Base-by-base conservation (phyloP, 2,888 invertebrate genomes). In the Allolobophora icterica region DNA sequence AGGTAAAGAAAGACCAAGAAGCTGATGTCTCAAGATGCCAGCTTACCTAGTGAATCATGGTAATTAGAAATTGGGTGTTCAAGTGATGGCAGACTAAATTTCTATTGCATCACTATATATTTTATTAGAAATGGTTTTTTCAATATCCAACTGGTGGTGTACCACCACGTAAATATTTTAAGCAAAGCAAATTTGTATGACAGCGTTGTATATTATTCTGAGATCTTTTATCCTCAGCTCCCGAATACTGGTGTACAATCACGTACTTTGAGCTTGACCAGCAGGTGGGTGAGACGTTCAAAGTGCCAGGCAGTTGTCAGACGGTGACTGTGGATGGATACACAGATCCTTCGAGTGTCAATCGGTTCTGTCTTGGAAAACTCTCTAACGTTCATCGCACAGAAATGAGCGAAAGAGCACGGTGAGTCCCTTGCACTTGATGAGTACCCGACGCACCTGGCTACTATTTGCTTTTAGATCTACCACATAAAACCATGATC, bases 181-280 rank as follows among this genome's bases (percentile, higher is more conserved):
- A n/a, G n/a, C n/a, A n/a, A n/a, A n/a, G n/a, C n/a, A n/a, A n/a
- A n/a, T n/a, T n/a, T n/a, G n/a, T n/a, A n/a, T n/a, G n/a, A n/a
- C n/a, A n/a, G n/a, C n/a, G n/a, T 11, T 45, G 45, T 15, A 45
- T 2, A 45, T 45, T 45, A 17, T 11, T 45, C 17, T 45, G 45
- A 17, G 2, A 45, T 13, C 15, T 6, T 45, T 45, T 40, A 2
- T 58, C 38, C 90, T 8, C 94, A 95, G 95, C 95, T 89, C 95
- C 95, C 17, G 99, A 99, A 95, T 98, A 98, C 95, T 99, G 99
- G 99, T 99, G 99, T 95, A 99, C 99, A 0, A 98, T 99, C 90
- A 98, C 98, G 0, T 99, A 99, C 96, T 99, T 99, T 95, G 99
- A 99, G 96, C 96, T 99, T 92, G 99, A 99, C 95, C 98, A 99